A percentile compares a stretch with the other conserved stretches of the same genome.
Conservation (phyloP, 2,113 vertebrate species). For the Puma concolor region DNA sequence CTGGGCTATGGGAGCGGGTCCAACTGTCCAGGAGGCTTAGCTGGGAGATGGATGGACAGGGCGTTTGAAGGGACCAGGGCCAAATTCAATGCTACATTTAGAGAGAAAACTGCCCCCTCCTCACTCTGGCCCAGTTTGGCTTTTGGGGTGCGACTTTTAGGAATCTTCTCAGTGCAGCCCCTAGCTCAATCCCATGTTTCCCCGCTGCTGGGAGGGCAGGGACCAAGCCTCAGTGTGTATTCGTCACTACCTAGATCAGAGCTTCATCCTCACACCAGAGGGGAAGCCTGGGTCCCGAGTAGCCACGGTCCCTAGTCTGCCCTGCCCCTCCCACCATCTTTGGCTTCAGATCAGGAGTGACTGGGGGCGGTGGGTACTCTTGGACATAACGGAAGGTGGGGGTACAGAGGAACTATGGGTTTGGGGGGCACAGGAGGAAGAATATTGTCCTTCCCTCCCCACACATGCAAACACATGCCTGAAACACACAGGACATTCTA, state of each 20-base stretch:
- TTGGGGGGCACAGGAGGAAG: constrained; percentile 40
- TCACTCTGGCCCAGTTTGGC: constrained; percentile 68
- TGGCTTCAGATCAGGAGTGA: constrained; percentile 81
- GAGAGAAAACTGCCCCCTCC: constrained; percentile 76
- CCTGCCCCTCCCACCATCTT: constrained; percentile 78
- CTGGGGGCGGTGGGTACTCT: constrained; percentile 65
- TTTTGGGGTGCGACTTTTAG: constrained; percentile 34
- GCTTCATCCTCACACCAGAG: not conserved
- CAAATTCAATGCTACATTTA: constrained; percentile 83
- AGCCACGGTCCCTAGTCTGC: constrained; percentile 49
- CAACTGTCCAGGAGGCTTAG: constrained; percentile 60
- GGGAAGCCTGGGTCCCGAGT: constrained; percentile 11
- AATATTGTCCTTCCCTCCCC: constrained; percentile 40
- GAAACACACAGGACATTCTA: constrained; percentile 71
- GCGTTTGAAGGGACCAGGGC: constrained; percentile 75
- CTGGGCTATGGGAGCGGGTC: constrained; percentile 20
- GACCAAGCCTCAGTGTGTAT: not conserved
- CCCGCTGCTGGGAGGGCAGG: constrained; percentile 28
- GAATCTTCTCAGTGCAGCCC: constrained; percentile 45
- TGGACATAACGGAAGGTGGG: constrained; percentile 40
- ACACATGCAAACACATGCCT: constrained; percentile 80
- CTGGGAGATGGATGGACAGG: constrained; percentile 67
- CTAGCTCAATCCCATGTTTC: constrained; percentile 15
- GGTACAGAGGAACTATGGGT: constrained; percentile 39
- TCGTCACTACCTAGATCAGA: not conserved